These are phyloP conservation scores for Bufo gargarizans DNA, from an alignment of 2,113 vertebrate species.

Conservation along the genomic window DNA sequence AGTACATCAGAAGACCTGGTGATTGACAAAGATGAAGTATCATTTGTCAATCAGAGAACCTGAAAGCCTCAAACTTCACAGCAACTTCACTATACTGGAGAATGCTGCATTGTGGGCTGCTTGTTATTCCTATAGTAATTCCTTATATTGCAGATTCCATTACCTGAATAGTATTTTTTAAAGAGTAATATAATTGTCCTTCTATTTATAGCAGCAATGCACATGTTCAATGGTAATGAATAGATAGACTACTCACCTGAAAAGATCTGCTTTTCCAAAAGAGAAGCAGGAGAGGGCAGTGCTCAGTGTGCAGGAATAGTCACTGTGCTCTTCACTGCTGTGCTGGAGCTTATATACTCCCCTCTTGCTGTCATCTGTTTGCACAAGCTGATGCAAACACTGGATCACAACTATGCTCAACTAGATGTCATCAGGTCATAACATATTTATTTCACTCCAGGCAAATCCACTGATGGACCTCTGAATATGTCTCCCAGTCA, in stretches of 20 bases:
- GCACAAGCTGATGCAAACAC: constrained; percentile 73
- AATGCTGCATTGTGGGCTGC: neutral
- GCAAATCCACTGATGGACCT: constrained; percentile 63
- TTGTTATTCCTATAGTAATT: neutral
- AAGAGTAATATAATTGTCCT: too few relatives aligned
- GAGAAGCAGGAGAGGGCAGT: constrained; percentile 15
- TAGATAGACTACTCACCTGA: constrained; percentile 61
- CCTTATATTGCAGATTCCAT: neutral
- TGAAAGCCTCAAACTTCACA: neutral
- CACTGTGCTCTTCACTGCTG: constrained; percentile 38
- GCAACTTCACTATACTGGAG: neutral
- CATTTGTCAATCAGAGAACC: neutral
- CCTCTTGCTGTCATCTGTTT: constrained; percentile 60
- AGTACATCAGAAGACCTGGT: too few relatives aligned
- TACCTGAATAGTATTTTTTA: neutral
- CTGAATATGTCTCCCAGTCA: constrained; percentile 56
- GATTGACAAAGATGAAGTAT: neutral
- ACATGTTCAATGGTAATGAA: neutral
- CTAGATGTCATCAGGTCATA: constrained; percentile 54
- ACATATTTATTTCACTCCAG: constrained; percentile 57
- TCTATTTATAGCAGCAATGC: neutral
- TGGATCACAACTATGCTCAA: constrained; percentile 58
- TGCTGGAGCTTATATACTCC: constrained; percentile 73
- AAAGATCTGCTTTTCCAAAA: constrained; percentile 38
- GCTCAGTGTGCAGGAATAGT: constrained; percentile 52